Evolutionary conservation across 2,797 vertebrate species (phyloP).

Genomic region (Jordanella pulchra): DNA sequence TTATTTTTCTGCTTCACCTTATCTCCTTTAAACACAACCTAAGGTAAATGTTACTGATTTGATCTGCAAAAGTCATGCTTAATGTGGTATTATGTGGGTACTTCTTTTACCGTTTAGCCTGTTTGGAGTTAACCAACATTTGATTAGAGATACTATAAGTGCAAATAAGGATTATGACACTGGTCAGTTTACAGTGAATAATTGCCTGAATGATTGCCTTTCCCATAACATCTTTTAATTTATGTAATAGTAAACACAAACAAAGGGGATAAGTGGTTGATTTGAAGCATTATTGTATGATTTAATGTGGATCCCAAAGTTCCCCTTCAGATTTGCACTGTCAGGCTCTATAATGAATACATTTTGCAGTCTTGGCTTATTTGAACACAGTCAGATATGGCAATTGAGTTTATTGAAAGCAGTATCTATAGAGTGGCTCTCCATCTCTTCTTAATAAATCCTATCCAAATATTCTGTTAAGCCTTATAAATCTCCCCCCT

Average conservation of each 20-base stretch:
- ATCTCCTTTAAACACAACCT: constrained; percentile 34
- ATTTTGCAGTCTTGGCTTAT: constrained; percentile 40
- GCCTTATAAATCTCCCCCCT: constrained; percentile 38
- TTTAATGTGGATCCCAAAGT: constrained; percentile 59
- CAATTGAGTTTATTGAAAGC: constrained; percentile 11
- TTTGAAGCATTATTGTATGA: constrained; percentile 51
- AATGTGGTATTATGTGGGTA: constrained; percentile 1
- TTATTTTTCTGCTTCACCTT: constrained; percentile 37
- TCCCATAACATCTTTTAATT: constrained; percentile 57
- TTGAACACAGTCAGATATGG: constrained; percentile 47
- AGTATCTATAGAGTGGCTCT: constrained; percentile 34
- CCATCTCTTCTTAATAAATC: constrained; percentile 49
- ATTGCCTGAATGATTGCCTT: constrained; percentile 48
- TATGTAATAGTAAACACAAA: constrained; percentile 54
- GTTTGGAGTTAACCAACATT: constrained; percentile 19
- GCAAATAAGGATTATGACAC: constrained; percentile 45
- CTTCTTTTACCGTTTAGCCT: constrained; percentile 8
- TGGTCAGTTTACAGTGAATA: constrained; percentile 39
- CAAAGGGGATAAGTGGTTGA: constrained; percentile 48
- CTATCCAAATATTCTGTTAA: constrained; percentile 29
- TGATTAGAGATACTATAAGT: constrained; percentile 31
- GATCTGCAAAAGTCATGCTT: constrained; percentile 23
- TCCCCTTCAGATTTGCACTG: constrained; percentile 49
- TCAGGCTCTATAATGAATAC: constrained; percentile 42
- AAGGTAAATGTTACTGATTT: constrained; percentile 35